Percentiles rank a stretch among this genome's conserved stretches.
phyloP scores from a whole-genome alignment of 2,888 invertebrate genomes.

The Thymelicus sylvestris region DNA sequence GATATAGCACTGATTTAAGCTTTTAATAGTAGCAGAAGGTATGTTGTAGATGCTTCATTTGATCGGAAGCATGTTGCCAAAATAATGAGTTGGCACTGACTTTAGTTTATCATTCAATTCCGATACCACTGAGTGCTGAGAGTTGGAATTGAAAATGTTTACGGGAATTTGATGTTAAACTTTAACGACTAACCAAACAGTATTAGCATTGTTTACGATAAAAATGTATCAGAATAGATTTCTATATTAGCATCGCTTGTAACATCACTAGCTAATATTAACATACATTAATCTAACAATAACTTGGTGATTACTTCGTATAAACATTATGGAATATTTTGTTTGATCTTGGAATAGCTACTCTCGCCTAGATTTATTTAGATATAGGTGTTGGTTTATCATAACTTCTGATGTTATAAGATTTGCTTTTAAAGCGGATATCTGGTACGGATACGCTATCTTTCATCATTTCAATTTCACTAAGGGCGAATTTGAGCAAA shows the following conservation, averaged over 20 bases:
- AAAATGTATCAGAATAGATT: slow-evolving; percentile 17
- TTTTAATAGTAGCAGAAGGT: too few species aligned
- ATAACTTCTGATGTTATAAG: slow-evolving; percentile 31
- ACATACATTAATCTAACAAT: slow-evolving; percentile 26
- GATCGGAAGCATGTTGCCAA: too few species aligned
- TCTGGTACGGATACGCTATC: slow-evolving; percentile 12
- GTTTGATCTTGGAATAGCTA: slow-evolving; percentile 38
- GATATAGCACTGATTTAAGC: too few species aligned
- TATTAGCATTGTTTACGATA: neutral
- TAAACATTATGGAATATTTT: slow-evolving; percentile 22
- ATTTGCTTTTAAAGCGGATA: slow-evolving; percentile 27
- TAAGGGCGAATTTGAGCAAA: neutral
- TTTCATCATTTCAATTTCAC: neutral
- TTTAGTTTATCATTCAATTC: neutral
- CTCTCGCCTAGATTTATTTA: slow-evolving; percentile 30
- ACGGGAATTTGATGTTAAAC: neutral
- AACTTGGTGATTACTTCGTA: slow-evolving; percentile 25
- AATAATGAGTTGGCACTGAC: too few species aligned
- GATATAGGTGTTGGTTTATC: slow-evolving; percentile 41
- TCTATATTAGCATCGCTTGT: slow-evolving; percentile 5
- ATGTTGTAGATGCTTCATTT: too few species aligned
- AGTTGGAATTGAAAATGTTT: neutral
- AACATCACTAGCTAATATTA: slow-evolving; percentile 29
- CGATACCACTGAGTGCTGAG: neutral
- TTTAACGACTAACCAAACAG: neutral